Conservation (phyloP, 2,797 vertebrate genomes). For the Epinephelus malabaricus region DNA sequence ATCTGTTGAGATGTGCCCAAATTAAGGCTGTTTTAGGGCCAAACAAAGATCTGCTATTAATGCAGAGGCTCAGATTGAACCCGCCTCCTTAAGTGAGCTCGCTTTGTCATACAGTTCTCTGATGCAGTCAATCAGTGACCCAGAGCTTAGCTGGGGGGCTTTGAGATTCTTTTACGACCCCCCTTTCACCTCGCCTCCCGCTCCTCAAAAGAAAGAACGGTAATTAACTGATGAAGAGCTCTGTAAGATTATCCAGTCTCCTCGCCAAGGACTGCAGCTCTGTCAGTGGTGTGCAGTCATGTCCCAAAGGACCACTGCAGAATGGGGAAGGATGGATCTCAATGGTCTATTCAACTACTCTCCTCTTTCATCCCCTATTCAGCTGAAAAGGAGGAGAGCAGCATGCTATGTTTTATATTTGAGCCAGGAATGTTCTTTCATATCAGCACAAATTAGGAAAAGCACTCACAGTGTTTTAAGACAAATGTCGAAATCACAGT, state of each 20-base stretch:
- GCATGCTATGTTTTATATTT: conserved; percentile 56
- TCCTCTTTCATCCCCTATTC: conserved; percentile 75
- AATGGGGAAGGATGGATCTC: conserved; percentile 75
- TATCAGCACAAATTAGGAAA: conserved; percentile 62
- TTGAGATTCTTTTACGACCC: conserved; percentile 80
- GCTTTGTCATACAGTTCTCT: conserved; percentile 76
- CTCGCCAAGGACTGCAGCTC: conserved; percentile 64
- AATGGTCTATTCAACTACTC: conserved; percentile 76
- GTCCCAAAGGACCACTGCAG: conserved; percentile 74
- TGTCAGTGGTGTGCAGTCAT: conserved; percentile 71
- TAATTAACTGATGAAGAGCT: conserved; percentile 87
- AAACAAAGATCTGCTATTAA: conserved; percentile 65
- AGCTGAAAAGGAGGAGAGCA: conserved; percentile 48
- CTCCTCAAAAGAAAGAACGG: conserved; percentile 79
- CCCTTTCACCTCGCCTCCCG: conserved; percentile 70
- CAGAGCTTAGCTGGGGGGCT: conserved; percentile 79
- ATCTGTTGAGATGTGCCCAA: conserved; percentile 31
- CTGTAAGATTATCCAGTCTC: conserved; percentile 81
- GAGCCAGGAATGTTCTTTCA: conserved; percentile 71
- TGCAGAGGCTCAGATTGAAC: conserved; percentile 53
- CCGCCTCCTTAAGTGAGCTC: conserved; percentile 74
- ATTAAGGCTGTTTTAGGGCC: conserved; percentile 52
- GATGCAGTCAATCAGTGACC: conserved; percentile 84
- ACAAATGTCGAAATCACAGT: conserved; percentile 42
- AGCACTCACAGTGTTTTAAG: conserved; percentile 55